Percentiles rank a stretch among this genome's conserved stretches.
These are phyloP conservation scores for Drosophila biarmipes DNA, from an alignment of 1,140 invertebrate genomes.

Conservation along the genomic window DNA sequence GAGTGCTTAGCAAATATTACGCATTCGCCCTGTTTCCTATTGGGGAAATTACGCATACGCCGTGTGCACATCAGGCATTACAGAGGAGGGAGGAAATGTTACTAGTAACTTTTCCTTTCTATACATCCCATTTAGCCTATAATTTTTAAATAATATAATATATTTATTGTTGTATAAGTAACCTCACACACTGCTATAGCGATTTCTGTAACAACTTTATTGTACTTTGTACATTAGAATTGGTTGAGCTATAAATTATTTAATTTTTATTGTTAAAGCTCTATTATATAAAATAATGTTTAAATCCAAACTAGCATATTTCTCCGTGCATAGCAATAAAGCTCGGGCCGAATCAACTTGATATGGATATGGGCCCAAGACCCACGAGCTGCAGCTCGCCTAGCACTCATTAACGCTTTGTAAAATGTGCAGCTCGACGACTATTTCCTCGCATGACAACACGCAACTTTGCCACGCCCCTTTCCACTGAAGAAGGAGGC, in stretches of 20 bases:
- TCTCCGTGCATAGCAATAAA: constrained; percentile 1
- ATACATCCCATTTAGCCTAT: no score
- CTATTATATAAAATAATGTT: no score
- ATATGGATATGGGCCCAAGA: constrained; percentile 53
- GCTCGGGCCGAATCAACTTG: constrained; percentile 49
- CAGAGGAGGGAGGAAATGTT: constrained; percentile 8
- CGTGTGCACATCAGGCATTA: constrained; percentile 23
- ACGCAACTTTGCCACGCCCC: constrained; percentile 46
- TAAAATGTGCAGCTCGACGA: constrained; percentile 58
- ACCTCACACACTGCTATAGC: no score
- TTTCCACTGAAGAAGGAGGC: background rate
- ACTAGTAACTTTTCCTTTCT: no score
- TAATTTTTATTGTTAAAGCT: no score
- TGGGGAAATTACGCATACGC: constrained; percentile 64
- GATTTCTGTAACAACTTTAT: no score
- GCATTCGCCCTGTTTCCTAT: constrained; percentile 43
- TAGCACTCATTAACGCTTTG: constrained; percentile 63
- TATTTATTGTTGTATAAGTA: no score
- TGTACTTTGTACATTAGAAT: no score
- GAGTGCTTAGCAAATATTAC: constrained; percentile 54
- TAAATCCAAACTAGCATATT: background rate
- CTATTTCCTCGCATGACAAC: constrained; percentile 67
- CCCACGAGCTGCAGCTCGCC: constrained; percentile 27
- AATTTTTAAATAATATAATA: no score
- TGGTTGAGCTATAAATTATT: no score